phyloP scores from a whole-genome alignment of 2,113 vertebrate genomes.

The Columba livia region DNA sequence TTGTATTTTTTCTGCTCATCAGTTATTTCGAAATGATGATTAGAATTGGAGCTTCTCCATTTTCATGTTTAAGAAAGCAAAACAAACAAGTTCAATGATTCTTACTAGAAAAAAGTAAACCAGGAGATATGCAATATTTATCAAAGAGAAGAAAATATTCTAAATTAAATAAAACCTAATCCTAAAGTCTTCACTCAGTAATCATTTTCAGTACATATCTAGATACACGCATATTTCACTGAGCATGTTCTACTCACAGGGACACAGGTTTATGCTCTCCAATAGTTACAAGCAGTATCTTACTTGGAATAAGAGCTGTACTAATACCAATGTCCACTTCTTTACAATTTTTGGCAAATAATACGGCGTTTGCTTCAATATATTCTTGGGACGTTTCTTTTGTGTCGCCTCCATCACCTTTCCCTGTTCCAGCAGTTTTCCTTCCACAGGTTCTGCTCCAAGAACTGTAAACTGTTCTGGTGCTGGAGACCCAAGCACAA shows the following conservation, averaged over 20 bases:
- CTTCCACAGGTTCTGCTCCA: conserved; percentile 76
- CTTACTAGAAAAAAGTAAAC: not conserved
- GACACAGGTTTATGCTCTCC: not conserved
- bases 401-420: conserved; percentile 76
- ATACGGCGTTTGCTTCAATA: conserved; percentile 76
- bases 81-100: not conserved
- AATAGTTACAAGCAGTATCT: not conserved
- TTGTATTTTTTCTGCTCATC: not conserved
- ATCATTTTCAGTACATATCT: not conserved
- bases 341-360: conserved; percentile 77
- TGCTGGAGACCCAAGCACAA: conserved; percentile 69
- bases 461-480: conserved; percentile 82
- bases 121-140: not conserved
- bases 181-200: not conserved
- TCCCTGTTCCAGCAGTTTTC: conserved; percentile 74
- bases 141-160: not conserved
- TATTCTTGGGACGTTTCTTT: conserved; percentile 82
- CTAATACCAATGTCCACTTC: conserved; percentile 75
- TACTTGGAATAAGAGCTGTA: conserved; percentile 51
- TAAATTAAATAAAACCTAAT: not conserved
- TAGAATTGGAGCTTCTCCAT: conserved; percentile 68
- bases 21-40: not conserved
- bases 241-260: not conserved
- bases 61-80: not conserved
- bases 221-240: not conserved